A percentile compares a stretch with the other conserved stretches of the same genome.
These are phyloP conservation scores for Busseola fusca DNA, from an alignment of 2,888 invertebrate species.

Conservation along the genomic window DNA sequence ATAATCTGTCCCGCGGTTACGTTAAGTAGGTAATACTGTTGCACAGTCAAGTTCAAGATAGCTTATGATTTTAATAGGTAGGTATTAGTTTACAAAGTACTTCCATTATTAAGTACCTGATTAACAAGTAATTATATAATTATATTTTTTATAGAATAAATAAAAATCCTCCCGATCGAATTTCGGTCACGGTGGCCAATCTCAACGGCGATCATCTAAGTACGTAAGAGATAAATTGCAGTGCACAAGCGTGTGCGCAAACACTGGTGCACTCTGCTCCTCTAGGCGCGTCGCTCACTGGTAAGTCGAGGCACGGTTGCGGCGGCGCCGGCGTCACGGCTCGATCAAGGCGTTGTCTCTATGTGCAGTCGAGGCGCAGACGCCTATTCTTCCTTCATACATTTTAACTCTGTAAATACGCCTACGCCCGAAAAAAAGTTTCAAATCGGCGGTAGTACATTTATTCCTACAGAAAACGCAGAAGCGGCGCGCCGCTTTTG, in stretches of 20 bases:
- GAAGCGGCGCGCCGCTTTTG: too few relatives aligned
- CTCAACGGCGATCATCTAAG: neutral
- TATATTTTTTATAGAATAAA: too few relatives aligned
- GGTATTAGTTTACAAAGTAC: neutral
- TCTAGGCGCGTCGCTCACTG: too few relatives aligned
- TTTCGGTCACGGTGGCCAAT: neutral
- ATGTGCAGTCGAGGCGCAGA: too few relatives aligned
- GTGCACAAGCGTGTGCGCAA: neutral
- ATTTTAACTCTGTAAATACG: too few relatives aligned
- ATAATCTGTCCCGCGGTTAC: slow-evolving; percentile 7
- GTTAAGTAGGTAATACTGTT: neutral
- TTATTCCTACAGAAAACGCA: too few relatives aligned
- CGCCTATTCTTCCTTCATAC: too few relatives aligned
- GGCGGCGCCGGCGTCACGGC: too few relatives aligned
- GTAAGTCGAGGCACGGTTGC: too few relatives aligned
- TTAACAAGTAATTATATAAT: neutral
- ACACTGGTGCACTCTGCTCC: neutral
- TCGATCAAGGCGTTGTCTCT: too few relatives aligned
- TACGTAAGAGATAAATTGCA: neutral
- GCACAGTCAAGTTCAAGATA: slow-evolving; percentile 7
- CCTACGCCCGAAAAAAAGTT: too few relatives aligned
- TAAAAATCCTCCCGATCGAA: neutral
- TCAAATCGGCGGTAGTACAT: too few relatives aligned
- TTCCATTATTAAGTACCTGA: neutral
- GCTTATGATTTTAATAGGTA: neutral